A percentile compares a stretch with the other conserved stretches of the same genome.
Conservation (phyloP, 2,113 vertebrate genomes). For the Oryctolagus cuniculus region DNA sequence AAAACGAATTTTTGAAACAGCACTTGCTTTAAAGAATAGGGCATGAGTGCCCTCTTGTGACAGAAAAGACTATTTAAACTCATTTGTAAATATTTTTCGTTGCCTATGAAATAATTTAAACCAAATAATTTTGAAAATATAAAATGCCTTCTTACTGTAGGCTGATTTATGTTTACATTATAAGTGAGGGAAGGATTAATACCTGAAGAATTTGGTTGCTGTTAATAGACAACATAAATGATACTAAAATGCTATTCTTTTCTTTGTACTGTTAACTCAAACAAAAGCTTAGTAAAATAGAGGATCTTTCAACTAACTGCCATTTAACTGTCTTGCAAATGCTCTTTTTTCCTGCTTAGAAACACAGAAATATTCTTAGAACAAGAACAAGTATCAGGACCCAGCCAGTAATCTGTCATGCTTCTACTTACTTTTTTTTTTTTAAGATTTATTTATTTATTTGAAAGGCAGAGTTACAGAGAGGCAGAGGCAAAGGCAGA, state of each 20-base stretch:
- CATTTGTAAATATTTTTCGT: slow-evolving; percentile 55
- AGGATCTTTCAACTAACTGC: slow-evolving; percentile 1
- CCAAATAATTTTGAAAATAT: slow-evolving; percentile 58
- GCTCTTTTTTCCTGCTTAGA: background rate
- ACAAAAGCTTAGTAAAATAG: background rate
- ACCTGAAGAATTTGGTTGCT: slow-evolving; percentile 6
- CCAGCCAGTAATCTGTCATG: background rate
- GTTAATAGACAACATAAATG: background rate
- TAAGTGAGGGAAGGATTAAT: background rate
- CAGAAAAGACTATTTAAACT: slow-evolving; percentile 25
- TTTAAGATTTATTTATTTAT: too few relatives aligned
- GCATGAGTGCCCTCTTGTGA: slow-evolving; percentile 88
- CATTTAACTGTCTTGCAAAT: background rate
- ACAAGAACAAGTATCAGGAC: background rate
- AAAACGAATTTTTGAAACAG: slow-evolving; percentile 34
- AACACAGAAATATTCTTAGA: background rate
- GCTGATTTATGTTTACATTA: background rate
- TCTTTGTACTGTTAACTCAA: background rate
- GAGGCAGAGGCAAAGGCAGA: too few relatives aligned
- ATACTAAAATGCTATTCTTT: slow-evolving; percentile 45
- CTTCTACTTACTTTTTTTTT: background rate
- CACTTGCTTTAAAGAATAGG: slow-evolving; percentile 56
- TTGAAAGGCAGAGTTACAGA: too few relatives aligned
- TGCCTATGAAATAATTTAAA: slow-evolving; percentile 41
- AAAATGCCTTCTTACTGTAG: background rate